Conservation (phyloP, 2,888 invertebrate genomes). For the Cephus pulcher region DNA sequence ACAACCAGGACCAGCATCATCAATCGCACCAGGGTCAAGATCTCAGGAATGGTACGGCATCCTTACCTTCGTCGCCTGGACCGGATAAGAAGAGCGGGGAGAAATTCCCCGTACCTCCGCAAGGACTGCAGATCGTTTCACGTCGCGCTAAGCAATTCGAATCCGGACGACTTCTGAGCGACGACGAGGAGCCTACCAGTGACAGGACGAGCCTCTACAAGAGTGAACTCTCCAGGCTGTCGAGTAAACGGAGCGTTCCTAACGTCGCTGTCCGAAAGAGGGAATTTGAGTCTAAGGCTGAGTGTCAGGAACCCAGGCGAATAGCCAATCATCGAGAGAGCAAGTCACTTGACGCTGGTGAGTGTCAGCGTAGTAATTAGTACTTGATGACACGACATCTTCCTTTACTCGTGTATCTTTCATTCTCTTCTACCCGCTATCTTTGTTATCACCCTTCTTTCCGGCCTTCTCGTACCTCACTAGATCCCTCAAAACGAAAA, state of each 20-base stretch:
- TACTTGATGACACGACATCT: background rate
- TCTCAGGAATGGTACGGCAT: constrained; percentile 68
- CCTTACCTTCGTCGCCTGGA: constrained; percentile 61
- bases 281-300: constrained; percentile 77
- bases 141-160: constrained; percentile 82
- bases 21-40: constrained; percentile 47
- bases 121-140: constrained; percentile 76
- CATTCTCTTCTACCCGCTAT: background rate
- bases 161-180: constrained; percentile 72
- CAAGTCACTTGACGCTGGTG: constrained; percentile 70
- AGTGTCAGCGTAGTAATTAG: constrained; percentile 30
- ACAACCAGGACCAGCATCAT: constrained; percentile 35
- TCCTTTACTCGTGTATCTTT: constrained; percentile 2
- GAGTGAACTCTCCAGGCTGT: constrained; percentile 75
- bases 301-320: constrained; percentile 62
- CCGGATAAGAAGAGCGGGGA: constrained; percentile 58
- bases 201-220: constrained; percentile 76
- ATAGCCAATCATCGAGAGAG: constrained; percentile 67
- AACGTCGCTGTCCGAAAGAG: constrained; percentile 80
- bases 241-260: constrained; percentile 77
- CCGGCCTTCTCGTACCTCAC: background rate
- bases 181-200: constrained; percentile 69
- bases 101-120: constrained; percentile 60
- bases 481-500: too few relatives aligned
- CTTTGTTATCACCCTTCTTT: background rate